Percentiles rank a stretch among this genome's conserved stretches.
phyloP scores from a whole-genome alignment of 2,797 vertebrate species.

The Echeneis naucrates region DNA sequence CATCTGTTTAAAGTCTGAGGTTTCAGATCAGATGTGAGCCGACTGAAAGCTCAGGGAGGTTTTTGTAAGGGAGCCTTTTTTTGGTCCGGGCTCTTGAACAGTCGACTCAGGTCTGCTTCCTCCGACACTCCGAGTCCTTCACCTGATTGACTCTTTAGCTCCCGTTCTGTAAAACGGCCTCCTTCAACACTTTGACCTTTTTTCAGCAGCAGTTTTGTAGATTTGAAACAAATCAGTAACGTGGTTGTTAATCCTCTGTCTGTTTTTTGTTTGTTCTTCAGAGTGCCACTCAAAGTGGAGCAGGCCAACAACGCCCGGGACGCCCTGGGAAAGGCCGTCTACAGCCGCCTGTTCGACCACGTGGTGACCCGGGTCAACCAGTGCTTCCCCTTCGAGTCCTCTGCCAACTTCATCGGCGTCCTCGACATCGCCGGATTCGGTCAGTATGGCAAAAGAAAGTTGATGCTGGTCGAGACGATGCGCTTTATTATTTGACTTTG shows the following conservation, averaged over 20 bases:
- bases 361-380: conserved; percentile 97
- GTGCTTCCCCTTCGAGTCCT: conserved; percentile 96
- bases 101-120: neutral
- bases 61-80: neutral
- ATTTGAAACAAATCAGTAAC: too few species aligned
- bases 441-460: too few species aligned
- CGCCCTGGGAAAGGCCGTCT: conserved; percentile 95
- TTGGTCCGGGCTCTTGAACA: neutral
- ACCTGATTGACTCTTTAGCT: neutral
- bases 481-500: too few species aligned
- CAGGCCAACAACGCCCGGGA: conserved; percentile 97
- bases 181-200: neutral
- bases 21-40: too few species aligned
- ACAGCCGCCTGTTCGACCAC: conserved; percentile 96
- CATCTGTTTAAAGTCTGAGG: too few species aligned
- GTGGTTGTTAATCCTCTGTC: neutral
- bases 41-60: neutral
- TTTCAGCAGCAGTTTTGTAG: too few species aligned
- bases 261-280: too few species aligned
- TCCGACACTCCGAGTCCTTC: neutral
- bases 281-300: conserved; percentile 97
- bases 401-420: conserved; percentile 95
- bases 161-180: neutral
- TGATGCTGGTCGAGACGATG: too few species aligned
- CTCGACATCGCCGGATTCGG: conserved; percentile 98